These are phyloP conservation scores for Sphenodon punctatus DNA, from an alignment of 2,797 vertebrate genomes.

Conservation along the genomic window DNA sequence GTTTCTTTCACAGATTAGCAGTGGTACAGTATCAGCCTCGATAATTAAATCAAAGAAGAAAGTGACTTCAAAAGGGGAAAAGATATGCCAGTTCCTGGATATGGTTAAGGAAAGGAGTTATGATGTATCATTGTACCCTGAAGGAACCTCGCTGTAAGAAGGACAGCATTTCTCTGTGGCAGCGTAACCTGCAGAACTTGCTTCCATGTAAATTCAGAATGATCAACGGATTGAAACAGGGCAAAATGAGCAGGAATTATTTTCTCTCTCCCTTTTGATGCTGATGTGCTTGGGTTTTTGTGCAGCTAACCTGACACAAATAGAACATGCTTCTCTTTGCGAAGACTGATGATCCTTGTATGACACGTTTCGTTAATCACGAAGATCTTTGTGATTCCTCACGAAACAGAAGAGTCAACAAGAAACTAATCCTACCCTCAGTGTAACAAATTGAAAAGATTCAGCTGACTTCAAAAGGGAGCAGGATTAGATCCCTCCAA, in stretches of 20 bases:
- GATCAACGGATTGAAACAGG: neutral
- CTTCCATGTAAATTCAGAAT: neutral
- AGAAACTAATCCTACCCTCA: neutral
- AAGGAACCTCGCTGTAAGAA: neutral
- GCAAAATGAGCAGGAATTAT: neutral
- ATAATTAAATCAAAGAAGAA: neutral
- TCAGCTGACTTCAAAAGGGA: neutral
- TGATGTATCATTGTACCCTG: neutral
- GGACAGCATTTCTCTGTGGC: neutral
- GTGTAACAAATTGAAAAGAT: neutral
- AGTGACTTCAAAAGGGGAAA: neutral
- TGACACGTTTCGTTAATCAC: neutral
- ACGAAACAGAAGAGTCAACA: neutral
- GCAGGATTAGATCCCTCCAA: neutral
- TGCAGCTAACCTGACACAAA: neutral
- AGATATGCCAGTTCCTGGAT: neutral
- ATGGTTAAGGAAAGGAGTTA: neutral
- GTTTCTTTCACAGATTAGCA: neutral
- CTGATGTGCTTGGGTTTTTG: rapidly evolving
- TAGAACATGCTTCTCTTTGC: neutral
- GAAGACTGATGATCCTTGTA: neutral
- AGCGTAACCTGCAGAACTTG: neutral
- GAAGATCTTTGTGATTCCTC: constrained; percentile 1
- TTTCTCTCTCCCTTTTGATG: neutral
- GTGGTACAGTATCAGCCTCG: neutral